Evolutionary conservation across 2,113 vertebrate species (phyloP).

Genomic region (Axis porcinus): DNA sequence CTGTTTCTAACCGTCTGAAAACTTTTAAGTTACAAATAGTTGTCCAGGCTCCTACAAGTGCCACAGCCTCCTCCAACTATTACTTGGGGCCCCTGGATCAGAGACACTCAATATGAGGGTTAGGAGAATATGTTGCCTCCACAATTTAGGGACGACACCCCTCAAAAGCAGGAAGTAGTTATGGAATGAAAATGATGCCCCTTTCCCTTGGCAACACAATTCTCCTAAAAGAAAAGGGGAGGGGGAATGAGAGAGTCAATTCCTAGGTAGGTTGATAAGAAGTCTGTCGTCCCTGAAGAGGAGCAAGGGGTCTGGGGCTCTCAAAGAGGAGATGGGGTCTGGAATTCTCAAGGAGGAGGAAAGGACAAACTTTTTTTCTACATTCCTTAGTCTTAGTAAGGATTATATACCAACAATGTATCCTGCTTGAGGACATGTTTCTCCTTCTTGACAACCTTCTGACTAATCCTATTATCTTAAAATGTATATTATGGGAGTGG

Average conservation of each 20-base stretch:
- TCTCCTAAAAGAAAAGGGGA: neutral
- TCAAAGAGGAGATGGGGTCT: neutral
- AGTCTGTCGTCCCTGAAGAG: neutral
- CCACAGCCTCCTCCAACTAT: neutral
- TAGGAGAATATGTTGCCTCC: neutral
- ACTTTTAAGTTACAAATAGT: neutral
- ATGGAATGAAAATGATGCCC: neutral
- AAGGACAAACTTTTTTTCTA: neutral
- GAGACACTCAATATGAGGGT: neutral
- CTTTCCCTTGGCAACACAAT: neutral
- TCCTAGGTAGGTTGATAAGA: neutral
- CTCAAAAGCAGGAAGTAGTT: neutral
- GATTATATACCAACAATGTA: neutral
- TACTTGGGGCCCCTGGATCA: neutral
- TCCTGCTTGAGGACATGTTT: neutral
- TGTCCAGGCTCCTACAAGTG: neutral
- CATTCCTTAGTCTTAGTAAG: neutral
- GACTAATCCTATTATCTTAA: neutral
- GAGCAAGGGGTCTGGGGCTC: neutral
- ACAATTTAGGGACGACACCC: neutral
- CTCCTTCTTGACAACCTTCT: neutral
- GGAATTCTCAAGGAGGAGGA: neutral
- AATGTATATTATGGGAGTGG: neutral
- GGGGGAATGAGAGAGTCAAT: neutral
- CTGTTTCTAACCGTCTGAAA: neutral